These are phyloP conservation scores for Siphonodentalium dalli DNA, from an alignment of 2,888 invertebrate species.

Conservation along the genomic window DNA sequence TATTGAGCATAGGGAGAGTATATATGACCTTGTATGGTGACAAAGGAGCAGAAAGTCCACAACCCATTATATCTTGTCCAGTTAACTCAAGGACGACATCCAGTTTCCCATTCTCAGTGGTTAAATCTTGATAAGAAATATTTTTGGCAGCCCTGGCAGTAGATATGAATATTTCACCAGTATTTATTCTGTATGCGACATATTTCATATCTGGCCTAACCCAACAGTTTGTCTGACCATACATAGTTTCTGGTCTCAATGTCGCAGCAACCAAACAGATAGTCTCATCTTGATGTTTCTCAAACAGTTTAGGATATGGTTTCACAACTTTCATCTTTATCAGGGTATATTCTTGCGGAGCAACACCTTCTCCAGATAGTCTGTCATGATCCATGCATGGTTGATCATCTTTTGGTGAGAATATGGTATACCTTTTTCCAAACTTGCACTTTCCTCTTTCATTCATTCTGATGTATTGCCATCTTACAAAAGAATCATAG, in stretches of 20 bases:
- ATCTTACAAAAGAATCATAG: constrained; percentile 95
- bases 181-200: constrained; percentile 79
- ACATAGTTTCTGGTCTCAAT: constrained; percentile 99
- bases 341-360: constrained; percentile 96
- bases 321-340: constrained; percentile 87
- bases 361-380: constrained; percentile 94
- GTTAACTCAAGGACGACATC: constrained; percentile 71
- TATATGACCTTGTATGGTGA: constrained; percentile 85
- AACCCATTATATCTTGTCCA: constrained; percentile 80
- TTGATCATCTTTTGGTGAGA: constrained; percentile 93
- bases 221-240: constrained; percentile 99
- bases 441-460: constrained; percentile 89
- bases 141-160: constrained; percentile 85
- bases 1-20: constrained; percentile 95
- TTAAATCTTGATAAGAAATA: constrained; percentile 94
- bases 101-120: constrained; percentile 79
- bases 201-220: constrained; percentile 93
- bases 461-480: constrained; percentile 91
- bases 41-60: constrained; percentile 82
- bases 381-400: constrained; percentile 99
- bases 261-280: constrained; percentile 95
- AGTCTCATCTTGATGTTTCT: constrained; percentile 15
- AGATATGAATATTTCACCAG: constrained; percentile 80
- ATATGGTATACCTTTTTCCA: constrained; percentile 97
- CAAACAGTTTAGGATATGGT: constrained; percentile 77